Percentiles rank a stretch among this genome's conserved stretches.
phyloP scores from a whole-genome alignment of 2,113 vertebrate genomes.

The Hemiscyllium ocellatum region DNA sequence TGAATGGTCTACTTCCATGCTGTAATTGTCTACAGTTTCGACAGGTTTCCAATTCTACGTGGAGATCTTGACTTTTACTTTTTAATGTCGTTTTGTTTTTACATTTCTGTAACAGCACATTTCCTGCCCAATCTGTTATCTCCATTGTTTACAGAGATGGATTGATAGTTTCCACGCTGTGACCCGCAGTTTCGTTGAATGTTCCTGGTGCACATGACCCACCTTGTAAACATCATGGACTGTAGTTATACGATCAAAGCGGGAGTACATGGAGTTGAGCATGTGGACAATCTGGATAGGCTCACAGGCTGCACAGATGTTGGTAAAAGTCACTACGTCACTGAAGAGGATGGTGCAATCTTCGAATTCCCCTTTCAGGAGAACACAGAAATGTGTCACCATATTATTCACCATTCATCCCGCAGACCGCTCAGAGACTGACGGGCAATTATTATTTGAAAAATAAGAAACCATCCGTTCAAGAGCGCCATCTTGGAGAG shows the following conservation, averaged over 20 bases:
- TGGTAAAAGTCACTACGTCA: conserved; percentile 69
- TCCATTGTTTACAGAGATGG: background rate
- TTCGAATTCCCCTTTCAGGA: conserved; percentile 61
- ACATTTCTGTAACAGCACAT: background rate
- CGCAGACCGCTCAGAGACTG: background rate
- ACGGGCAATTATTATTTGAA: background rate
- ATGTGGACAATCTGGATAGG: conserved; percentile 63
- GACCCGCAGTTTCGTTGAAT: background rate
- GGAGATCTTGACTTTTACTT: background rate
- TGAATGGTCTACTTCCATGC: too few species aligned
- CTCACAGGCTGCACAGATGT: conserved; percentile 64
- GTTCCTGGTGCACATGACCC: conserved; percentile 7
- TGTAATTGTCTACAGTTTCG: background rate
- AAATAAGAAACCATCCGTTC: background rate
- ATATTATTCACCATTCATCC: background rate
- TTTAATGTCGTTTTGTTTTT: background rate
- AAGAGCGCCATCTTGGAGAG: too few species aligned
- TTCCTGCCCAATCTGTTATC: background rate
- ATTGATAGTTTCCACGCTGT: background rate
- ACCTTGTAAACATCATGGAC: conserved; percentile 64
- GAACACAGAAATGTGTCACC: conserved; percentile 36
- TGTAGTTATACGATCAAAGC: conserved; percentile 58
- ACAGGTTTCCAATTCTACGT: background rate
- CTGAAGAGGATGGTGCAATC: conserved; percentile 68
- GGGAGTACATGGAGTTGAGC: conserved; percentile 69